phyloP scores from a whole-genome alignment of 2,797 vertebrate species.

The Pagetopsis macropterus region DNA sequence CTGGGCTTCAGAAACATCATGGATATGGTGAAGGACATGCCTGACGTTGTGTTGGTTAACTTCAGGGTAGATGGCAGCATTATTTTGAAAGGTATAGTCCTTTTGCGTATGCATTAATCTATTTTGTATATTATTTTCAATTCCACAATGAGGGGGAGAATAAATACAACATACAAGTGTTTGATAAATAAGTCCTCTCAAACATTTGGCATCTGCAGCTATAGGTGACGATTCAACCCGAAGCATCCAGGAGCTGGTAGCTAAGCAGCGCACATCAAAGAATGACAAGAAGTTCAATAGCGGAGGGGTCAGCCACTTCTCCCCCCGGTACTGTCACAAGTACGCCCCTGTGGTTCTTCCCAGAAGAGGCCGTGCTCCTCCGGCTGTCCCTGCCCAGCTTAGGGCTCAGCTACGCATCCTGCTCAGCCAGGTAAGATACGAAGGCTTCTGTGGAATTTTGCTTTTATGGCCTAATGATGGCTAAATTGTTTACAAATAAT shows the following conservation, averaged over 20 bases:
- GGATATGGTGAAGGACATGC: slow-evolving; percentile 90
- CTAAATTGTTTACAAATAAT: neutral
- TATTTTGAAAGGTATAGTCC: slow-evolving; percentile 83
- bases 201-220: slow-evolving; percentile 69
- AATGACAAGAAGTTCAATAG: slow-evolving; percentile 17
- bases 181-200: neutral
- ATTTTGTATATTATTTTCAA: neutral
- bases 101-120: neutral
- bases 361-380: slow-evolving; percentile 71
- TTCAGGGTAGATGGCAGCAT: slow-evolving; percentile 68
- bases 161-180: neutral
- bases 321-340: slow-evolving; percentile 23
- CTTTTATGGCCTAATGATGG: neutral
- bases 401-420: slow-evolving; percentile 88
- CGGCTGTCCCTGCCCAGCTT: slow-evolving; percentile 80
- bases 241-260: slow-evolving; percentile 86
- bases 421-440: slow-evolving; percentile 78
- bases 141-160: neutral
- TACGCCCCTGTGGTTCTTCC: slow-evolving; percentile 60
- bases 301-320: slow-evolving; percentile 25
- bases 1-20: slow-evolving; percentile 87
- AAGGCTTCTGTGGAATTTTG: neutral
- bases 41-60: slow-evolving; percentile 85
- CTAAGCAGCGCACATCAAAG: slow-evolving; percentile 82
- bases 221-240: slow-evolving; percentile 87